These are phyloP conservation scores for Pseudorasbora parva DNA, from an alignment of 2,113 vertebrate species.

Conservation along the genomic window DNA sequence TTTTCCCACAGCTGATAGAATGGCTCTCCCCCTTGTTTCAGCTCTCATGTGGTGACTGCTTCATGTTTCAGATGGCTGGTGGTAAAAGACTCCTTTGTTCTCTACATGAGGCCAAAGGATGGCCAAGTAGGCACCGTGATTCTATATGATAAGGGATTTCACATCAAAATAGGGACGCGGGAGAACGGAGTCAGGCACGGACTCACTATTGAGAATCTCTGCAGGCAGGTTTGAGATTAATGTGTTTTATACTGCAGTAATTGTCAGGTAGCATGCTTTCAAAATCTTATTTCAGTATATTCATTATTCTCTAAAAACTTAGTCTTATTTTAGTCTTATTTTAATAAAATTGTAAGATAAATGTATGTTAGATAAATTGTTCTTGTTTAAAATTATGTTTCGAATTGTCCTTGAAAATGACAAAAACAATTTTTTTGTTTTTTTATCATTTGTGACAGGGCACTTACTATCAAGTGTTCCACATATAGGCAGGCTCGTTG, in stretches of 20 bases:
- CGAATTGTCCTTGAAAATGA: not conserved
- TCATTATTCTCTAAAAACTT: not conserved
- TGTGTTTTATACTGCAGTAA: not conserved
- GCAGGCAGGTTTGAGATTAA: constrained; percentile 55
- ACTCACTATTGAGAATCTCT: constrained; percentile 66
- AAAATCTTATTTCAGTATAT: not conserved
- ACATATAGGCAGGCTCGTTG: constrained; percentile 61
- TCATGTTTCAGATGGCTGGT: constrained; percentile 65
- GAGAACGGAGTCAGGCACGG: constrained; percentile 64
- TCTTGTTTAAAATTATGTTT: not conserved
- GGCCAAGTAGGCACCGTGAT: constrained; percentile 68
- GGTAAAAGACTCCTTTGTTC: constrained; percentile 73
- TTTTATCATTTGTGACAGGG: constrained; percentile 51
- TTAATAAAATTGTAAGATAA: not conserved
- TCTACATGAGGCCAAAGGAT: constrained; percentile 70
- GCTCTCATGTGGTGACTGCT: constrained; percentile 53
- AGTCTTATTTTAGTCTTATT: not conserved
- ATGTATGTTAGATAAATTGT: not conserved
- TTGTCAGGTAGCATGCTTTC: not conserved
- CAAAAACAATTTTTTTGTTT: constrained; percentile 16
- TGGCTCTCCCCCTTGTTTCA: constrained; percentile 43
- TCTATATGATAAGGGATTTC: constrained; percentile 72
- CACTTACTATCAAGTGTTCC: constrained; percentile 62
- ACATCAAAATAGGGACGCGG: constrained; percentile 70
- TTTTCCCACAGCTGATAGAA: constrained; percentile 49